phyloP scores from a whole-genome alignment of 2,113 vertebrate species.

The Toxotes chatareus region DNA sequence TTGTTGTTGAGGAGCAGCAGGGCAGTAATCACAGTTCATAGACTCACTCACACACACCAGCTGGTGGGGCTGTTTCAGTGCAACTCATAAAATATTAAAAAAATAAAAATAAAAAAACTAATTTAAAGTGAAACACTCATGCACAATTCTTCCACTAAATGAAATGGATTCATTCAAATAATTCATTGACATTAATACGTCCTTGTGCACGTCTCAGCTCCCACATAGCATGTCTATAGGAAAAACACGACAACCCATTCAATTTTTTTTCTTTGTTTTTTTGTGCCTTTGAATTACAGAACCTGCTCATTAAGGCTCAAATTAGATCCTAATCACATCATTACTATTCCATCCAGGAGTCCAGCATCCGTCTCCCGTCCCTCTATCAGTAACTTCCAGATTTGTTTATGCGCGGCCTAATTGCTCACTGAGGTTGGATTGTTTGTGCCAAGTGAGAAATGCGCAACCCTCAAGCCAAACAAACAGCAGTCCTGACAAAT shows the following conservation, averaged over 20 bases:
- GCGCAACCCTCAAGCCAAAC: slow-evolving; percentile 57
- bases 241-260: background rate
- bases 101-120: background rate
- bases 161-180: slow-evolving; percentile 19
- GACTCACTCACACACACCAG: slow-evolving; percentile 46
- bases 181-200: slow-evolving; percentile 18
- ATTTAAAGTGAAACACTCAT: slow-evolving; percentile 10
- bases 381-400: slow-evolving; percentile 60
- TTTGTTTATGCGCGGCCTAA: slow-evolving; percentile 64
- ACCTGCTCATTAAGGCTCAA: slow-evolving; percentile 33
- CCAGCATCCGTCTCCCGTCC: slow-evolving; percentile 10
- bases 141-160: slow-evolving; percentile 22
- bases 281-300: slow-evolving; percentile 21
- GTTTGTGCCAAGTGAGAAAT: slow-evolving; percentile 64
- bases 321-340: slow-evolving; percentile 61
- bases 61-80: slow-evolving; percentile 39
- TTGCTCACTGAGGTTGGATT: slow-evolving; percentile 55
- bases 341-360: slow-evolving; percentile 54
- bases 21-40: slow-evolving; percentile 49
- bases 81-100: slow-evolving; percentile 11
- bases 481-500: slow-evolving; percentile 53
- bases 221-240: background rate
- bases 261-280: background rate
- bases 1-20: slow-evolving; percentile 51
- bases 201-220: background rate